Base-by-base conservation (phyloP, 2,113 vertebrate species). In the Parotia lawesii region DNA sequence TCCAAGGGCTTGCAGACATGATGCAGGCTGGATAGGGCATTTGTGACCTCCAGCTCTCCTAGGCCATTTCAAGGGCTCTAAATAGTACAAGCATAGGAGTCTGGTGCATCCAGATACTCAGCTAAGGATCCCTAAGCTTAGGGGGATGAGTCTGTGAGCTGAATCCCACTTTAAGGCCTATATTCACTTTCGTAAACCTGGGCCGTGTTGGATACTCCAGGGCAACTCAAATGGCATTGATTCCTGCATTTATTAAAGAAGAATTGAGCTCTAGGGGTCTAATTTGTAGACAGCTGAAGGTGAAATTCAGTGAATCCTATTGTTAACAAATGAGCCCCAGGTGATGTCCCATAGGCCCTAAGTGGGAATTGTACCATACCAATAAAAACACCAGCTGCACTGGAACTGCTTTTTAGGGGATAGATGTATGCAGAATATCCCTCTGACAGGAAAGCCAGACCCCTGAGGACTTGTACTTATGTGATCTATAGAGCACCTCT, bases 261-360 rank as follows among this genome's bases (percentile, higher is more conserved):
- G 85, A 91, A 61, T 35, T 65, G 62, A 69, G 16, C 73, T 74
- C 67, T 58, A 74, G 80, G 56, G 60, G 69, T 89, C 96, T 94
- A 61, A 94, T 95, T 86, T 95, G 64, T 61, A 84, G 83, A 47
- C 2, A 1, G 80, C 42, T 95, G 80, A 84, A 89, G 73, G 65
- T 95, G 76, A 74, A 94, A 72, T 79, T 79, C 85, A 65, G 57
- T 87, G 71, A 92, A 94, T 90, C 53, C 47, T 92, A 20, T 35
- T 80, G 60, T 84, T 89, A 90, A 90, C 65, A 91, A 93, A 92
- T 70, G 80, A 95, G 76, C 35, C 83, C 51, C 65, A 31, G 69
- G 29, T 86, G 86, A 74, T 22, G 25, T 72, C 71, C 67, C 82
- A 66, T 13, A 80, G 79, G 66, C 54, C 50, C 28, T 73, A 29